Evolutionary conservation across 2,113 vertebrate genomes (phyloP).

Genomic region (Dromaius novaehollandiae): DNA sequence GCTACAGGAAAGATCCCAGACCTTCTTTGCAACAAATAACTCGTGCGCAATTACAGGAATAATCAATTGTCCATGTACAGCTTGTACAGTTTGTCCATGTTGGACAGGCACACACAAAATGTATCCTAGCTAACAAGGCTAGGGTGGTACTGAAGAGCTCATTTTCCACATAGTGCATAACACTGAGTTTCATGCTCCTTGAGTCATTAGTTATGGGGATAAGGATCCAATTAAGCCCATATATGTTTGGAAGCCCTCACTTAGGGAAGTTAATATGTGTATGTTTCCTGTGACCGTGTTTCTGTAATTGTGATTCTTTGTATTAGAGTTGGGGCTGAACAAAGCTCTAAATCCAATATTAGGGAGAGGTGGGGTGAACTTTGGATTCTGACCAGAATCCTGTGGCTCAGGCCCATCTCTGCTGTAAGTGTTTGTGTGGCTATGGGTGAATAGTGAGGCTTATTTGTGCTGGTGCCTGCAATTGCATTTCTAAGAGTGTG

Average conservation of each 20-base stretch:
- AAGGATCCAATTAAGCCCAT: constrained; percentile 34
- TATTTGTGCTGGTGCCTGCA: neutral
- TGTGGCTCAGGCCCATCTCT: neutral
- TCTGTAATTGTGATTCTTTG: neutral
- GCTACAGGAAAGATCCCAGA: neutral
- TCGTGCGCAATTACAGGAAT: neutral
- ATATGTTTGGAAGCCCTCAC: neutral
- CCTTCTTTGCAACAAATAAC: neutral
- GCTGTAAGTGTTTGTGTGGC: neutral
- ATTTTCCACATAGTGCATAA: neutral
- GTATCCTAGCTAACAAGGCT: neutral
- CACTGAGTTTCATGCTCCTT: constrained; percentile 24
- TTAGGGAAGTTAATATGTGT: neutral
- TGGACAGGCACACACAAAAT: neutral
- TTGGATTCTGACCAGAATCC: neutral
- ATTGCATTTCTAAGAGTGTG: neutral
- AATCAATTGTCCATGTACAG: neutral
- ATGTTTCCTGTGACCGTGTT: neutral
- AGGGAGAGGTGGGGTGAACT: neutral
- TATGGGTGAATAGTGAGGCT: neutral
- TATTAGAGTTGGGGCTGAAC: neutral
- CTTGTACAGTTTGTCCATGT: neutral
- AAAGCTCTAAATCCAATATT: neutral
- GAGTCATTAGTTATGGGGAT: constrained; percentile 34
- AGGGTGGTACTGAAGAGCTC: neutral